These are phyloP conservation scores for Pachypsylla venusta DNA, from an alignment of 1,140 invertebrate species.

Conservation along the genomic window DNA sequence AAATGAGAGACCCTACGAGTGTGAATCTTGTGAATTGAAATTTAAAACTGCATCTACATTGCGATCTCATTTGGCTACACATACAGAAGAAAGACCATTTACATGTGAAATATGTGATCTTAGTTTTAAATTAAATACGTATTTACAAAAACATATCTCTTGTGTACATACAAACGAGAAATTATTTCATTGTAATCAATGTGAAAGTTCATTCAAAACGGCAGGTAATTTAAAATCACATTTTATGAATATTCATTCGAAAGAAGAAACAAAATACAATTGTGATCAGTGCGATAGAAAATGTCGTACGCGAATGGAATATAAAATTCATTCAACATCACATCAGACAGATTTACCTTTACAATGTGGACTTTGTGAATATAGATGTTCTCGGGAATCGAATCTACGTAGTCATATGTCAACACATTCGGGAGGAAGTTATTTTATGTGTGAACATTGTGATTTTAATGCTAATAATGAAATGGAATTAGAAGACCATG, in stretches of 20 bases:
- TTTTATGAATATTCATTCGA: neutral
- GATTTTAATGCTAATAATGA: slow-evolving; percentile 10
- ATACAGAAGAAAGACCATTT: neutral
- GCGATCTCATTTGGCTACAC: neutral
- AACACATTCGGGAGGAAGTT: slow-evolving; percentile 12
- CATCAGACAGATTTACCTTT: slow-evolving; percentile 2
- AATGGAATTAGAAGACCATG: slow-evolving; percentile 2
- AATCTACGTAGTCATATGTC: slow-evolving; percentile 8
- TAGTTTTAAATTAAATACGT: neutral
- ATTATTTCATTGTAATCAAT: neutral
- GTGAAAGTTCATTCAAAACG: neutral
- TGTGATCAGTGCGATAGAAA: neutral
- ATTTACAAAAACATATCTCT: slow-evolving; percentile 1
- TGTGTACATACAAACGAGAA: neutral
- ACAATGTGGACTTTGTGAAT: slow-evolving; percentile 49
- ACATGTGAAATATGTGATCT: neutral
- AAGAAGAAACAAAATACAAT: neutral
- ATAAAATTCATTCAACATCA: slow-evolving; percentile 1
- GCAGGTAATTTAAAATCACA: neutral
- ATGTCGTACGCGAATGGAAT: neutral
- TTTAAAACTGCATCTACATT: slow-evolving; percentile 19
- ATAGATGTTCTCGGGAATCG: slow-evolving; percentile 28
- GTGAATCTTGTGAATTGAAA: slow-evolving; percentile 24
- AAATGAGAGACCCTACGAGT: slow-evolving; percentile 42
- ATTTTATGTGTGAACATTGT: slow-evolving; percentile 12